Evolutionary conservation across 2,888 invertebrate genomes (phyloP).

Genomic region (Campoplex capitator): DNA sequence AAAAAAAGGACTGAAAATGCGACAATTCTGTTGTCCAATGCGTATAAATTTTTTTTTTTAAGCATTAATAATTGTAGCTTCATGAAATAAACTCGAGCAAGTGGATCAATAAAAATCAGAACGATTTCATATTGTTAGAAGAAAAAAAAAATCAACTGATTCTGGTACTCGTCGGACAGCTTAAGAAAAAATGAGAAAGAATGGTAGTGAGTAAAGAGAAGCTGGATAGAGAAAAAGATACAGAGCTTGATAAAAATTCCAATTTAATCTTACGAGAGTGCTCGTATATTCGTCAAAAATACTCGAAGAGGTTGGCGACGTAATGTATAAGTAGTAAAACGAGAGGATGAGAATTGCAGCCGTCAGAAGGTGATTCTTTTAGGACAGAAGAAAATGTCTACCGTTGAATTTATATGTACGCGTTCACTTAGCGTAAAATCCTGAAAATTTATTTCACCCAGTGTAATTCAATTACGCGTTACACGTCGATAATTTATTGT

Average conservation of each 20-base stretch:
- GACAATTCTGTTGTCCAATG: neutral
- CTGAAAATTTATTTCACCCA: constrained; percentile 48
- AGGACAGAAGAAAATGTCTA: constrained; percentile 37
- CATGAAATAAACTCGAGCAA: neutral
- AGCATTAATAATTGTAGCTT: neutral
- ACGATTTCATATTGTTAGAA: constrained; percentile 45
- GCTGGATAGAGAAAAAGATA: neutral
- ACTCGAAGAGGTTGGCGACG: constrained; percentile 36
- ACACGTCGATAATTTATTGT: constrained; percentile 50
- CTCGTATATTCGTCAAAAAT: constrained; percentile 69
- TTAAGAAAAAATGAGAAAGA: constrained; percentile 16
- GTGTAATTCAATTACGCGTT: constrained; percentile 61
- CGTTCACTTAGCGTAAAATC: constrained; percentile 35
- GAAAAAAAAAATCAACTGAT: constrained; percentile 23
- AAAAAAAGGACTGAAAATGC: neutral
- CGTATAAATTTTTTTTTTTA: neutral
- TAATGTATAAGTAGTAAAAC: constrained; percentile 45
- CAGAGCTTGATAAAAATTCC: constrained; percentile 64
- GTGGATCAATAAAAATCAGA: neutral
- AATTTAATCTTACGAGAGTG: constrained; percentile 69
- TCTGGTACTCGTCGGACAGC: constrained; percentile 18
- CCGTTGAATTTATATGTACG: constrained; percentile 35
- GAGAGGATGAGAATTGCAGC: constrained; percentile 40
- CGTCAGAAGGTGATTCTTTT: constrained; percentile 44
- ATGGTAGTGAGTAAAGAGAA: constrained; percentile 23